Conservation (phyloP, 2,888 invertebrate genomes). For the Noctua janthina region DNA sequence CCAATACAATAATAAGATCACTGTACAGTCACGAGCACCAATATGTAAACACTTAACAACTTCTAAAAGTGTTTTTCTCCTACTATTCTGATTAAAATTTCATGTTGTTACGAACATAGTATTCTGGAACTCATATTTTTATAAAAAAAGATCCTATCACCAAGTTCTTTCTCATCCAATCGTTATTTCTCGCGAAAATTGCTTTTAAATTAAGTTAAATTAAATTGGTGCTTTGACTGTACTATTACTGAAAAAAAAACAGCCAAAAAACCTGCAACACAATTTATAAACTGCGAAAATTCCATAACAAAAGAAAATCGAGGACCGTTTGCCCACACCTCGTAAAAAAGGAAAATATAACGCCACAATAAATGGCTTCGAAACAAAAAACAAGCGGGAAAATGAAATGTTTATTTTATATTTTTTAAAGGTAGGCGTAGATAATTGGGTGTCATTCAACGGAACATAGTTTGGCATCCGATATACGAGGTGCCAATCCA, state of each 20-base stretch:
- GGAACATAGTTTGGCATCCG: constrained; percentile 49
- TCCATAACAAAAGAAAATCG: not conserved
- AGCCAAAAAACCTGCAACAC: constrained; percentile 4
- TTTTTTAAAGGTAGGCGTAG: constrained; percentile 34
- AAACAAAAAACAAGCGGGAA: constrained; percentile 16
- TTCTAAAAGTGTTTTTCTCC: no score
- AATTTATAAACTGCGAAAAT: not conserved
- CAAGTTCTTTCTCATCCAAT: no score
- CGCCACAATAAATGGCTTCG: not conserved
- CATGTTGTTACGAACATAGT: no score
- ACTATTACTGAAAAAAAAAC: not conserved
- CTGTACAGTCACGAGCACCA: no score
- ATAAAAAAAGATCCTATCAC: no score
- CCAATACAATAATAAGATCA: not conserved
- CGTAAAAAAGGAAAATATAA: constrained; percentile 6
- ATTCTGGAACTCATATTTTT: no score
- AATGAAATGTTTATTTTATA: constrained; percentile 31
- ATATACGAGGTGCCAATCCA: constrained; percentile 22
- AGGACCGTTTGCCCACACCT: constrained; percentile 8
- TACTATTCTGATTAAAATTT: no score
- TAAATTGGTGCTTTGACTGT: no score
- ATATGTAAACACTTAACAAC: no score
- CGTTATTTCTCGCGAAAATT: no score
- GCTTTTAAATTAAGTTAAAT: no score
- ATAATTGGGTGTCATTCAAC: constrained; percentile 55